Conservation (phyloP, 2,888 invertebrate genomes). For the Mimachlamys varia region DNA sequence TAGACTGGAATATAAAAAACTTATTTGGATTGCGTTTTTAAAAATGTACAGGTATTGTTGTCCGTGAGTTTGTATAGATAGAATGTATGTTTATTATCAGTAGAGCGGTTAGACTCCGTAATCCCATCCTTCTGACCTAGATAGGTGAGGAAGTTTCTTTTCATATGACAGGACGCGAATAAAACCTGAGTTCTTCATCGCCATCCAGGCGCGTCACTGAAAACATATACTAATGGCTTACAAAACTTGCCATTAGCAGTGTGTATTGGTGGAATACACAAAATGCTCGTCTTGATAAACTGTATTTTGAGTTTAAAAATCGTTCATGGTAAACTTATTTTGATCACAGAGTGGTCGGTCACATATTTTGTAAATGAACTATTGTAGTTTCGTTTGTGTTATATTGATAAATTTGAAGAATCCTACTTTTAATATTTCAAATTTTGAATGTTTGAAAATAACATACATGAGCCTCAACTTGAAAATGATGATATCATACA, state of each 20-base stretch:
- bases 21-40: not conserved
- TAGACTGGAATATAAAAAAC: not conserved
- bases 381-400: too few species aligned
- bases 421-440: too few species aligned
- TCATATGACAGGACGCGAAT: not conserved
- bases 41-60: not conserved
- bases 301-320: not conserved
- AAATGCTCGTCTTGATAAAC: not conserved
- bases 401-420: too few species aligned
- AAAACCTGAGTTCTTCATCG: not conserved
- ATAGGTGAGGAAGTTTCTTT: conserved; percentile 20
- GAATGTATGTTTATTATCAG: not conserved
- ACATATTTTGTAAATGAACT: too few species aligned
- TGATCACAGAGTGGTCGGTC: too few species aligned
- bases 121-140: conserved; percentile 1
- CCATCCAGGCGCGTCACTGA: not conserved
- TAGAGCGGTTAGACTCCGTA: not conserved
- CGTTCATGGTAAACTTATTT: too few species aligned
- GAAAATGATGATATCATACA: too few species aligned
- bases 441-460: too few species aligned
- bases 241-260: not conserved
- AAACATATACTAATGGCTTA: not conserved
- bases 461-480: too few species aligned
- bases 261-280: not conserved
- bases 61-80: not conserved